Base-by-base conservation (phyloP, 2,113 vertebrate genomes). In the Trachemys scripta region DNA sequence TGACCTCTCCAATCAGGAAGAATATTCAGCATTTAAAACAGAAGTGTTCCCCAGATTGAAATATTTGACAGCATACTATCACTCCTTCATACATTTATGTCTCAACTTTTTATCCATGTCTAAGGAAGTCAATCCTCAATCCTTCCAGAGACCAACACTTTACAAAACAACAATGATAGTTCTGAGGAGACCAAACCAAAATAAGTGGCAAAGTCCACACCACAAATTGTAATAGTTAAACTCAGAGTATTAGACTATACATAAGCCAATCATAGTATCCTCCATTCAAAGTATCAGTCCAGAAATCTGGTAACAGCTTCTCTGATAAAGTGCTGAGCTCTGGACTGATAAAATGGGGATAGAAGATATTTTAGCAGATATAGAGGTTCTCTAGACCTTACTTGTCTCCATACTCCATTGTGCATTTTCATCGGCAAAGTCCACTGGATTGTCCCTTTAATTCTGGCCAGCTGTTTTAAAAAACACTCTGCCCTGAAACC, bases 141-240 rank as follows among this genome's bases (percentile, higher is more conserved):
- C 22, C 56, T 89, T 49, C 85, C 57, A 12, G 59, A 90, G 90
- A 80, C 12, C 16, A 20, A 89, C 65, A 72, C n/a, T 72, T 72
- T 38, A n/a, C 35, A 72, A 38, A 38, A 38, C 9, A 69, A n/a
- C 35, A 35, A n/a, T 29, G 29, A 62, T 69, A 19, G 17, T 69
- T 69, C 16, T 69, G 62, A 69, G 35, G 4, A 65, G 8, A n/a
- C 31, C 65, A 38, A 69, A 38, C 17, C 31, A 65, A n/a, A 35
- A 35, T 22, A 69, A 69, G 35, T 38, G 4, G 8, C 17, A 69
- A 69, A 69, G 35, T n/a, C 19, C 9, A 69, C 65, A 69, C 35
- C 19, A 5, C 62, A 65, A 90, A 53, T 79, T 90, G 85, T 53
- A 76, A 93, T 82, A 75, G 84, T 93, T 91, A 92, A 93, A 82